phyloP scores from a whole-genome alignment of 2,888 invertebrate genomes.

The Gryllus longicercus region DNA sequence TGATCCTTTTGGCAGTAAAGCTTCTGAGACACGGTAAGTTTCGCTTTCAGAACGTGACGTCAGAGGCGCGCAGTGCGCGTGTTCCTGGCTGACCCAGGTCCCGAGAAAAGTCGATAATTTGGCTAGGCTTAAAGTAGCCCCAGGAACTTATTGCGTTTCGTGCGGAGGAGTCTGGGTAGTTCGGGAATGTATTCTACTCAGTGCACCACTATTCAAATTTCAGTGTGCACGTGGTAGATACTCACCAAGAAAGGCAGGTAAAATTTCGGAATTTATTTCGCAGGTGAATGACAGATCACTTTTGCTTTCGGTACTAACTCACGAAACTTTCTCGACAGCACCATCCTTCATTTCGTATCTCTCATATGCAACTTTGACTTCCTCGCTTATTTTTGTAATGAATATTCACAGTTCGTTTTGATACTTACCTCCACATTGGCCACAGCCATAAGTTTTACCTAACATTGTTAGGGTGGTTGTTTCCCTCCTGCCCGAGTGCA shows the following conservation, averaged over 20 bases:
- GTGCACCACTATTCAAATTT: too few relatives aligned
- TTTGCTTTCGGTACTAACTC: too few relatives aligned
- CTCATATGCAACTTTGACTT: too few relatives aligned
- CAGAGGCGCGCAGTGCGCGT: background rate
- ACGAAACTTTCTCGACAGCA: too few relatives aligned
- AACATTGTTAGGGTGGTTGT: slow-evolving; percentile 46
- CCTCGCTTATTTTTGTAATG: too few relatives aligned
- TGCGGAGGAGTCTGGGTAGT: too few relatives aligned
- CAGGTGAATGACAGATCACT: background rate
- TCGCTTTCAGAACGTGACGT: background rate
- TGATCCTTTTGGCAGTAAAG: slow-evolving; percentile 77
- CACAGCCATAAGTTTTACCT: slow-evolving; percentile 55
- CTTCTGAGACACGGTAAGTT: slow-evolving; percentile 59
- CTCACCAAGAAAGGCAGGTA: too few relatives aligned
- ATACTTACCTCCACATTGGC: slow-evolving; percentile 49
- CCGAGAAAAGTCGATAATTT: background rate
- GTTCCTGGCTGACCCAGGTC: background rate
- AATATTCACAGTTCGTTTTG: too few relatives aligned
- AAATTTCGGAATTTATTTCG: background rate
- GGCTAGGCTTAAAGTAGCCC: slow-evolving; percentile 18
- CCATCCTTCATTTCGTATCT: too few relatives aligned
- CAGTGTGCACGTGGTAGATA: too few relatives aligned
- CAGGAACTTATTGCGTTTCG: too few relatives aligned
- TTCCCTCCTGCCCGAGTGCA: slow-evolving; percentile 36
- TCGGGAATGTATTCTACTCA: too few relatives aligned